Percentiles rank a stretch among this genome's conserved stretches.
These are phyloP conservation scores for Mycalesis mineus DNA, from an alignment of 2,888 invertebrate genomes.

Conservation along the genomic window DNA sequence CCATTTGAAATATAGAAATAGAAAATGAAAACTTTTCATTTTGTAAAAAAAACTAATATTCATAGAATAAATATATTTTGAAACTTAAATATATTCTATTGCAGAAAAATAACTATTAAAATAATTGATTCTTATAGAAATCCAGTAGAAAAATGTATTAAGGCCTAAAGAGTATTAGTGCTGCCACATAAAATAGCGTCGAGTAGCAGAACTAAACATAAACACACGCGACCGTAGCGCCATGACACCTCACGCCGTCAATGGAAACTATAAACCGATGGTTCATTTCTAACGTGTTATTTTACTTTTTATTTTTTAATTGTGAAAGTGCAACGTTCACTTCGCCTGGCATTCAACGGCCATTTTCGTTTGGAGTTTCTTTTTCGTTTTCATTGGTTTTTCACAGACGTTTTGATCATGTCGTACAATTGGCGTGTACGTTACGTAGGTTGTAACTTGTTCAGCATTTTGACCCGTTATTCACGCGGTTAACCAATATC, in stretches of 20 bases:
- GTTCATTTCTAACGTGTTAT: slow-evolving; percentile 66
- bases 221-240: slow-evolving; percentile 47
- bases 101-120: no score
- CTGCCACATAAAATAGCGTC: slow-evolving; percentile 57
- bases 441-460: slow-evolving; percentile 32
- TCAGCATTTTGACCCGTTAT: slow-evolving; percentile 20
- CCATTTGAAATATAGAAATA: neutral
- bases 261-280: slow-evolving; percentile 56
- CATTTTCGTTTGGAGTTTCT: slow-evolving; percentile 64
- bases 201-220: slow-evolving; percentile 65
- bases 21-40: no score
- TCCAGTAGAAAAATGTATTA: no score
- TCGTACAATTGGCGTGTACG: slow-evolving; percentile 42
- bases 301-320: slow-evolving; percentile 67
- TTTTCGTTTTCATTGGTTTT: slow-evolving; percentile 69
- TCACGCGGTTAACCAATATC: neutral
- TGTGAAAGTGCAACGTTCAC: slow-evolving; percentile 76
- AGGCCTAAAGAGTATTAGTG: slow-evolving; percentile 38
- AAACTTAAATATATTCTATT: neutral
- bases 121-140: no score
- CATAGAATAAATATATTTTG: no score
- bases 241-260: slow-evolving; percentile 38
- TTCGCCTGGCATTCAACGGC: slow-evolving; percentile 67
- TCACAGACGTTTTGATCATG: slow-evolving; percentile 67
- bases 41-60: no score